These are phyloP conservation scores for Crotalus horridus DNA, from an alignment of 2,113 vertebrate genomes.

Conservation along the genomic window DNA sequence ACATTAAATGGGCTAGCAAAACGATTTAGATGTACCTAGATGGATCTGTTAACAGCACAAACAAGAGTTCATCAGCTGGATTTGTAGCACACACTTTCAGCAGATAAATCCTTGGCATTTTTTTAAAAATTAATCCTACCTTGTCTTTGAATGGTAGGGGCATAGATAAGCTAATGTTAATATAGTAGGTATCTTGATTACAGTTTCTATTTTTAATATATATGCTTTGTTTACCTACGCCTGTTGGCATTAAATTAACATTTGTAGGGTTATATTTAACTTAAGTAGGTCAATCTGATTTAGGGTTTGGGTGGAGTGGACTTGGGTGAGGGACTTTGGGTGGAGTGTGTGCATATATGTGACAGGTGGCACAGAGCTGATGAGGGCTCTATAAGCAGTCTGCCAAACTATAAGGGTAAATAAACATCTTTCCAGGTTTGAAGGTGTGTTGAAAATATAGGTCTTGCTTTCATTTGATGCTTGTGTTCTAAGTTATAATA, in stretches of 20 bases:
- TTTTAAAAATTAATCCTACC: not conserved
- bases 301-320: not conserved
- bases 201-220: not conserved
- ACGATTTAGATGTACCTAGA: not conserved
- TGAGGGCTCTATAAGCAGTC: not conserved
- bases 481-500: not conserved
- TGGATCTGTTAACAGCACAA: conserved; percentile 9
- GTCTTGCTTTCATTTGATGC: not conserved
- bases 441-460: not conserved
- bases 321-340: not conserved
- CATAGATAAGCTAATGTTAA: not conserved
- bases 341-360: not conserved
- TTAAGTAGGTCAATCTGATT: not conserved
- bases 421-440: not conserved
- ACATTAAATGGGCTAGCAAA: fast-evolving
- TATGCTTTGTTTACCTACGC: not conserved
- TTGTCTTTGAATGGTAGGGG: not conserved
- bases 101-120: not conserved
- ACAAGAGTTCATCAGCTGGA: not conserved
- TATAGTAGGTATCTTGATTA: not conserved
- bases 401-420: not conserved
- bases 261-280: not conserved
- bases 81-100: not conserved
- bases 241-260: not conserved
- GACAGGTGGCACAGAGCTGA: not conserved